A percentile compares a stretch with the other conserved stretches of the same genome.
These are phyloP conservation scores for Chloebia gouldiae DNA, from an alignment of 2,113 vertebrate genomes.

Conservation along the genomic window DNA sequence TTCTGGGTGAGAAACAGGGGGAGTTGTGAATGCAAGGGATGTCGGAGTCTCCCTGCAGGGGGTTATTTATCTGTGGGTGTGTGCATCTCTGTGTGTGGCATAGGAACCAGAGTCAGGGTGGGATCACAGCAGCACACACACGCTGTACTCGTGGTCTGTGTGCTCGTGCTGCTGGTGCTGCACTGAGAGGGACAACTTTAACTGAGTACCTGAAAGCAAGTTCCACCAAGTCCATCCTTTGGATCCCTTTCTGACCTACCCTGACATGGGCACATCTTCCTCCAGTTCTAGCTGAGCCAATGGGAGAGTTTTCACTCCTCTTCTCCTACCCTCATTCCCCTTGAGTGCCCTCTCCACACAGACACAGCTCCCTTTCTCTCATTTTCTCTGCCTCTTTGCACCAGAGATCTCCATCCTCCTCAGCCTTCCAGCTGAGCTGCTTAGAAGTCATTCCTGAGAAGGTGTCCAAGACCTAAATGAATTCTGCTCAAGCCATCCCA, in stretches of 20 bases:
- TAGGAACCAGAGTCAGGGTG: neutral
- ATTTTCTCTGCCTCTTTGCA: neutral
- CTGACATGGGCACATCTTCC: neutral
- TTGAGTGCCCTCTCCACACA: neutral
- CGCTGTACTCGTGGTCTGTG: accelerated
- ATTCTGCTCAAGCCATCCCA: neutral
- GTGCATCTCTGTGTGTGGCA: neutral
- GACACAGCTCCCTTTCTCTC: neutral
- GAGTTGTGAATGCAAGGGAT: neutral
- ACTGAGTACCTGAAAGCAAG: neutral
- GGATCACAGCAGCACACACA: accelerated
- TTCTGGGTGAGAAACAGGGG: neutral
- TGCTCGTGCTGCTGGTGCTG: neutral
- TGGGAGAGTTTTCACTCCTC: neutral
- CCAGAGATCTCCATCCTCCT: neutral
- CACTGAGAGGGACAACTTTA: accelerated
- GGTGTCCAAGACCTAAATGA: neutral
- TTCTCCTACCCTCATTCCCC: neutral
- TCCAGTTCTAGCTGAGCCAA: neutral
- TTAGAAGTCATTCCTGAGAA: neutral
- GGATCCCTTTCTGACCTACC: neutral
- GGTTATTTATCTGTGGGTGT: no score
- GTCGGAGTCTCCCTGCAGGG: neutral
- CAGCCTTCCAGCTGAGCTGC: neutral
- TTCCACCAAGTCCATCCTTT: neutral